phyloP scores from a whole-genome alignment of 2,888 invertebrate species.

The Buathra laborator region DNA sequence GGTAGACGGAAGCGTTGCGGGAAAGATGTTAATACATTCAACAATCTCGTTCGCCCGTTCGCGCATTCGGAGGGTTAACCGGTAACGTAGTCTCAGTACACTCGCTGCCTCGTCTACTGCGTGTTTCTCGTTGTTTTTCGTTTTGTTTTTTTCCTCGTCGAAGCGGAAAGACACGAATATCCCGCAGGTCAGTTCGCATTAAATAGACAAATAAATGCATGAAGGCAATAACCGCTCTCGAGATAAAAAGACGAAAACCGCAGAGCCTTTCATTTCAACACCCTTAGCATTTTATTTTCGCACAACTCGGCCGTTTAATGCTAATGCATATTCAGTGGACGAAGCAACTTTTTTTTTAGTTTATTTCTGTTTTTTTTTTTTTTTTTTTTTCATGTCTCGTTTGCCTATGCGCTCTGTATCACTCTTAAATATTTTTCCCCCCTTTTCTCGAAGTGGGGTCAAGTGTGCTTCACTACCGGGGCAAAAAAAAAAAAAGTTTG shows the following conservation, averaged over 20 bases:
- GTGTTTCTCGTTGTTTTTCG: constrained; percentile 1
- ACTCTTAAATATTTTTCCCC: constrained; percentile 29
- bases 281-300: constrained; percentile 43
- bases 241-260: not conserved
- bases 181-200: constrained; percentile 30
- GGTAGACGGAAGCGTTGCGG: constrained; percentile 27
- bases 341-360: not conserved
- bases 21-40: constrained; percentile 63
- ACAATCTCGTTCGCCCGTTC: constrained; percentile 50
- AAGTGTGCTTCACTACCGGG: constrained; percentile 2
- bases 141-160: not conserved
- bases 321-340: constrained; percentile 54
- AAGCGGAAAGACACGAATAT: constrained; percentile 6
- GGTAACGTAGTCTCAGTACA: constrained; percentile 28
- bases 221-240: not conserved
- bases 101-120: constrained; percentile 18
- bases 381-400: not conserved
- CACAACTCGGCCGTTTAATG: constrained; percentile 37
- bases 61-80: constrained; percentile 26
- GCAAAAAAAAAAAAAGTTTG: not conserved
- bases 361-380: not conserved
- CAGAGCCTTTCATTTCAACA: constrained; percentile 23
- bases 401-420: not conserved
- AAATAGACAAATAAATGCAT: not conserved
- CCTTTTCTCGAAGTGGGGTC: not conserved